A percentile compares a stretch with the other conserved stretches of the same genome.
These are phyloP conservation scores for Bettongia penicillata DNA, from an alignment of 2,113 vertebrate genomes.

Conservation along the genomic window DNA sequence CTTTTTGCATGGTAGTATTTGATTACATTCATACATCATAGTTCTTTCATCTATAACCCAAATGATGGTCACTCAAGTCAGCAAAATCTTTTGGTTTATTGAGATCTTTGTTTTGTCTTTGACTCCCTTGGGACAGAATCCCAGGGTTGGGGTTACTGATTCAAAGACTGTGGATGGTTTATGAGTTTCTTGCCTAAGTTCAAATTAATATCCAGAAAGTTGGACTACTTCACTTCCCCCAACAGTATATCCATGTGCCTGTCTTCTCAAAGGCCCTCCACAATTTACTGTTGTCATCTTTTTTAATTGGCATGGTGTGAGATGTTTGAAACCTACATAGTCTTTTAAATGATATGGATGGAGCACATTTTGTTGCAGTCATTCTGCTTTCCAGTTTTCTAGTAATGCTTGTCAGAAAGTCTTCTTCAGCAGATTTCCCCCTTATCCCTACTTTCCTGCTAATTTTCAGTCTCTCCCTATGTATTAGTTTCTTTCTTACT, in stretches of 20 bases:
- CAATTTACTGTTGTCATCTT: not conserved
- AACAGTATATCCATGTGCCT: not conserved
- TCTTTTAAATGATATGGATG: not conserved
- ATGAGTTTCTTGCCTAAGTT: not conserved
- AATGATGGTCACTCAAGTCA: not conserved
- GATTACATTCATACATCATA: not conserved
- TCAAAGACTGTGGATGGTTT: not conserved
- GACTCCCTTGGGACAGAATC: not conserved
- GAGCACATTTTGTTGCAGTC: not conserved
- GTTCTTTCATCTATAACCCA: not conserved
- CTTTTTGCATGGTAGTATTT: not conserved
- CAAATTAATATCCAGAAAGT: not conserved
- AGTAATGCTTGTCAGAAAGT: not conserved
- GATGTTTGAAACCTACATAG: not conserved
- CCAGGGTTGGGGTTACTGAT: not conserved
- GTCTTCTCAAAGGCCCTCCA: not conserved
- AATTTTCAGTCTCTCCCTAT: not conserved
- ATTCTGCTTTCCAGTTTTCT: not conserved
- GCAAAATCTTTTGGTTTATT: not conserved
- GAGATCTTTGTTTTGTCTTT: not conserved
- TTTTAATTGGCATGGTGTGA: not conserved
- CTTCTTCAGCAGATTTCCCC: not conserved
- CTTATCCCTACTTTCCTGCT: not conserved
- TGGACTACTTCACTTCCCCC: not conserved
- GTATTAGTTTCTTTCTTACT: not conserved